These are phyloP conservation scores for Scolopax bukidnonensis DNA, from an alignment of 2,797 vertebrate genomes.

Conservation along the genomic window DNA sequence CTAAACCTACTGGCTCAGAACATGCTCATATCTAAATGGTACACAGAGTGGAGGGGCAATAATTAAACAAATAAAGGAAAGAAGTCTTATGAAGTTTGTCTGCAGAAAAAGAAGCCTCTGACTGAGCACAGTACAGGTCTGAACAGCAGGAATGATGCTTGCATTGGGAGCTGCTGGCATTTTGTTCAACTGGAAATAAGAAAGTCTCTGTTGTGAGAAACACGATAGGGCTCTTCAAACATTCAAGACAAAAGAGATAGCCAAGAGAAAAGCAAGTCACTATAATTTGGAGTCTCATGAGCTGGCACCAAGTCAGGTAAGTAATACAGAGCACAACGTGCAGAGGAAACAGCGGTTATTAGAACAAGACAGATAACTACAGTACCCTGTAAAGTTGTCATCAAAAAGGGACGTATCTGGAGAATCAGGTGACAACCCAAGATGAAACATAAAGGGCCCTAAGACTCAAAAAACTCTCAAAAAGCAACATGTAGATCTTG, in stretches of 20 bases:
- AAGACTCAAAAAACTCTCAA: neutral
- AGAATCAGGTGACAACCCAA: neutral
- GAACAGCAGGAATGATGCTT: neutral
- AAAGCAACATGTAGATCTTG: neutral
- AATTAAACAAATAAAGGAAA: neutral
- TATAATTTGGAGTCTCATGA: neutral
- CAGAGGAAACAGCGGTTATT: neutral
- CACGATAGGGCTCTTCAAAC: neutral
- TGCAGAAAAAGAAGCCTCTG: neutral
- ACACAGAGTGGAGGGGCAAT: neutral
- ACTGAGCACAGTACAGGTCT: neutral
- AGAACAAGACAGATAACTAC: neutral
- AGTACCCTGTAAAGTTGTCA: neutral
- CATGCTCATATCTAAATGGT: accelerated
- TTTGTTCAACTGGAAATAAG: neutral
- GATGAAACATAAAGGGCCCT: neutral
- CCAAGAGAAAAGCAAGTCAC: neutral
- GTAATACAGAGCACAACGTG: neutral
- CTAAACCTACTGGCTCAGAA: neutral
- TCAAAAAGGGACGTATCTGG: neutral
- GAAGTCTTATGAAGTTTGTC: neutral
- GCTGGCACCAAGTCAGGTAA: neutral
- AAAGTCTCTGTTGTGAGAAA: neutral
- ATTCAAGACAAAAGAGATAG: neutral
- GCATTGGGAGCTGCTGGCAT: neutral